These are phyloP conservation scores for Uloborus diversus DNA, from an alignment of 1,140 invertebrate genomes.

Conservation along the genomic window DNA sequence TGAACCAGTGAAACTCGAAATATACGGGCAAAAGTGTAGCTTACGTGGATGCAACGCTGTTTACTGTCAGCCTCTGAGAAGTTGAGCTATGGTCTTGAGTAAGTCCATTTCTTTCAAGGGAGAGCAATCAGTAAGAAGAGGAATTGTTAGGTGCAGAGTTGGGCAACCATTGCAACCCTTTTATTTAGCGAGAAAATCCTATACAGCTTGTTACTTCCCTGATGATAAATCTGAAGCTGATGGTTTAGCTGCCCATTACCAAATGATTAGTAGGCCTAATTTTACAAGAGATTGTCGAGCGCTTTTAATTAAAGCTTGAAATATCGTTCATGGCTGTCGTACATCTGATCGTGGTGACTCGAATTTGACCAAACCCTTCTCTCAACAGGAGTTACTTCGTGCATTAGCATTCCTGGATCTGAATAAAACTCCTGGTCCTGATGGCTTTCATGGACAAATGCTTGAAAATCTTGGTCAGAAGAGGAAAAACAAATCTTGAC, in stretches of 20 bases:
- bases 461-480: neutral
- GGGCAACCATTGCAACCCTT: no score
- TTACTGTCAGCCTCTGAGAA: no score
- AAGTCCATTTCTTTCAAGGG: no score
- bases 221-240: neutral
- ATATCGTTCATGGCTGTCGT: conserved; percentile 1
- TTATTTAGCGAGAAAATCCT: no score
- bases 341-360: neutral
- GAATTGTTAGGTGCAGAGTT: no score
- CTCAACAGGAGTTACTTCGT: neutral
- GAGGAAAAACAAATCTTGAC: neutral
- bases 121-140: no score
- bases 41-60: no score
- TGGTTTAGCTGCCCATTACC: neutral
- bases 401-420: neutral
- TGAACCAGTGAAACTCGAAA: no score
- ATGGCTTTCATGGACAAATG: neutral
- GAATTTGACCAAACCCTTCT: neutral
- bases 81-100: no score
- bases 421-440: neutral
- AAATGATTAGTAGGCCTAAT: neutral
- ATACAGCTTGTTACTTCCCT: no score
- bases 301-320: neutral
- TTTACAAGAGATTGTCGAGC: neutral
- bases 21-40: neutral